Evolutionary conservation across 92 coral and sea anemone species (phyloP), one percentile per base, ranked within the genome.

Genomic region (Siderastrea radians): DNA sequence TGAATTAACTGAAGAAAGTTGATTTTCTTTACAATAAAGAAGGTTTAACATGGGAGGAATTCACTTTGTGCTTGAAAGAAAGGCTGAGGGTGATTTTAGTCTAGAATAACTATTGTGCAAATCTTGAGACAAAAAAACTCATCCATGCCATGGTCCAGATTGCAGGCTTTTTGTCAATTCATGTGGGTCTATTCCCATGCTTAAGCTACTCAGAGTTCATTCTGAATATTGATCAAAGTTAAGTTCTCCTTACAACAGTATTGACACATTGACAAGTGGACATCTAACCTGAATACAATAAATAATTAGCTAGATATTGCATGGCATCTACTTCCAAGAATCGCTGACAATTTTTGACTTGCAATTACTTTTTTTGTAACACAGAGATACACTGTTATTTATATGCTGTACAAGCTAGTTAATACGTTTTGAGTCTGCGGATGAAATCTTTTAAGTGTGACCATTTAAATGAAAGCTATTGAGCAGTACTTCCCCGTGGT

Each of bases 21-120:
- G 0, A 19, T 60, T 77, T 76, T 48, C 17, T 62, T n/a, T n/a
- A 48, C 9, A 47, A 55, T 15, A 13, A 50, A 64, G 57, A 62
- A 79, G 49, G 38, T 65, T 65, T 61, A 60, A 79, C 64, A 49
- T 9, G 19, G 38, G 17, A 79, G 71, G 83, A 63, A 47, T 47
- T 62, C 19, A 50, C 51, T 53, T 48, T 50, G 5, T 50, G 17
- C 54, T 48, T 49, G 43, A 64, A 79, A 79, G 45, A 79, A 49
- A n/a, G 2, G 15, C 66, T 51, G 2, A 55, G 74, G 53, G 7
- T 53, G 14, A 68, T 45, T 54, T 81, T 68, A 7, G 7, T 53
- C 10, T 7, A 43, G 63, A 77, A 1, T 19, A 38, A 19, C 15
- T 14, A 72, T 72, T 15, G 19, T 7, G 38, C 19, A 72, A 72